Percentiles rank a stretch among this genome's conserved stretches.
phyloP scores from a whole-genome alignment of 1,140 invertebrate genomes.

The Drosophila sproati region DNA sequence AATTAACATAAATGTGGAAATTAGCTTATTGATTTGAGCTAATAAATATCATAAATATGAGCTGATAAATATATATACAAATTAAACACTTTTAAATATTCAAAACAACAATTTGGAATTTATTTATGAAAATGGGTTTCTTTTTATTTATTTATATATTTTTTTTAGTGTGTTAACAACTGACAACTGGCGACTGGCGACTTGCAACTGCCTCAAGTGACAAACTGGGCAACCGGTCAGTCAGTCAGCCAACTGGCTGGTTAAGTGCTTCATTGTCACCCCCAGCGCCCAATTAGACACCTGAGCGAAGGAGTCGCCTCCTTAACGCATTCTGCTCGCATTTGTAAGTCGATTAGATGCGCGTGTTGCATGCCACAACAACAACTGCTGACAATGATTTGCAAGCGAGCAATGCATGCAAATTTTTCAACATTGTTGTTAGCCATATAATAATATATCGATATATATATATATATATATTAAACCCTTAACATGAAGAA shows the following conservation, averaged over 20 bases:
- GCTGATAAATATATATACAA: too few species aligned
- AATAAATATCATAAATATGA: too few species aligned
- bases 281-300: slow-evolving; percentile 82
- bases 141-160: background rate
- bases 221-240: background rate
- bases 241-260: slow-evolving; percentile 9
- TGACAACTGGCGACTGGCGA: background rate
- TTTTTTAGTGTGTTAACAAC: slow-evolving; percentile 4
- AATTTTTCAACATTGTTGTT: background rate
- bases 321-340: slow-evolving; percentile 1
- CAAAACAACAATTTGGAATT: too few species aligned
- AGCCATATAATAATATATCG: too few species aligned
- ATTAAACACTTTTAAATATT: too few species aligned
- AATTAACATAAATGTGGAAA: too few species aligned
- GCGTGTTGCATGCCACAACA: slow-evolving; percentile 4
- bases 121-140: too few species aligned
- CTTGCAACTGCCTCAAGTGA: slow-evolving; percentile 1
- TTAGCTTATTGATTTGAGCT: too few species aligned
- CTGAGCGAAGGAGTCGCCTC: slow-evolving; percentile 45
- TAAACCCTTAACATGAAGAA: too few species aligned
- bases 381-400: background rate
- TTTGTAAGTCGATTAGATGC: slow-evolving; percentile 37
- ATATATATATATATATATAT: too few species aligned
- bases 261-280: slow-evolving; percentile 81
- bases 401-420: background rate